Conservation (phyloP, 2,797 vertebrate species). For the Galagoides demidoff region DNA sequence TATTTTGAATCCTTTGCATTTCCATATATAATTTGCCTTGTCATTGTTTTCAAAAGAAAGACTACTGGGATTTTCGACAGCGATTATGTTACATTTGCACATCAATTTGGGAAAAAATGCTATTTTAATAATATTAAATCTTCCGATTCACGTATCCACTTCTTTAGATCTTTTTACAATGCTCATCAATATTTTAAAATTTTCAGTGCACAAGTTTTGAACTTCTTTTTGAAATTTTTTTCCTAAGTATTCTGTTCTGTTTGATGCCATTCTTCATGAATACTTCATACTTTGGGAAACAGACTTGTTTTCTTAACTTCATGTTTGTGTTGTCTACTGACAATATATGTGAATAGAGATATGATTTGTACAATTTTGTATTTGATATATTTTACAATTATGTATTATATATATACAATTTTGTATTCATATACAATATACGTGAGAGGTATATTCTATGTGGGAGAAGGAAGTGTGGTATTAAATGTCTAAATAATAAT, state of each 20-base stretch:
- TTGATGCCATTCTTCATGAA: neutral
- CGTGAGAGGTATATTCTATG: no score
- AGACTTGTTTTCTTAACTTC: neutral
- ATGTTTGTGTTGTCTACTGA: no score
- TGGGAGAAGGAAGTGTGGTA: no score
- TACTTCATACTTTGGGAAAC: neutral
- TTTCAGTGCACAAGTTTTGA: neutral
- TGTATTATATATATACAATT: no score
- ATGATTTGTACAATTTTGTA: neutral
- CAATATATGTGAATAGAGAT: neutral
- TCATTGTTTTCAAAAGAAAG: neutral
- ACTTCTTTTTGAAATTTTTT: neutral
- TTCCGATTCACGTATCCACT: neutral
- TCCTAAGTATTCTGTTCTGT: neutral
- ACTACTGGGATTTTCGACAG: neutral
- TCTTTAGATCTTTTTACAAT: neutral
- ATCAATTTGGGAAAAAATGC: neutral
- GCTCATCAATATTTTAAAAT: neutral
- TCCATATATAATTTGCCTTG: neutral
- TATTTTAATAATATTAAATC: neutral
- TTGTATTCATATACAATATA: no score
- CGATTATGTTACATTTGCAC: neutral
- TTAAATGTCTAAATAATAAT: no score
- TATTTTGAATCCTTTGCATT: neutral
- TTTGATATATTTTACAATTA: neutral